Percentiles rank a stretch among this genome's conserved stretches.
Conservation (phyloP, 2,797 vertebrate species). For the Lophotriccus pileatus region DNA sequence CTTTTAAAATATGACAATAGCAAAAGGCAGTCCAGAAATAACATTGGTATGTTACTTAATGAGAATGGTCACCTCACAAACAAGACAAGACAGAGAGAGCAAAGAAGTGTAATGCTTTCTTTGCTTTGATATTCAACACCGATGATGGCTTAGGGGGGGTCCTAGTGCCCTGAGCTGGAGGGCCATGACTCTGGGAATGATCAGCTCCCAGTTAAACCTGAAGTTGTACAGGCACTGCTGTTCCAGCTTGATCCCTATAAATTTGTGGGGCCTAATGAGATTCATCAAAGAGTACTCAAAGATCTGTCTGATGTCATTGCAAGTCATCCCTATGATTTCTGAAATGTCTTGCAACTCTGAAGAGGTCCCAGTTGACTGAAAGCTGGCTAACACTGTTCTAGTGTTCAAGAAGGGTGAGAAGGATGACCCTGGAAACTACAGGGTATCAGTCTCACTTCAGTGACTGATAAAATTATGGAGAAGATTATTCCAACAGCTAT, state of each 20-base stretch:
- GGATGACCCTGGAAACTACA: background rate
- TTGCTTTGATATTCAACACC: background rate
- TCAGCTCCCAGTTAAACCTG: background rate
- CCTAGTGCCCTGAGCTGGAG: background rate
- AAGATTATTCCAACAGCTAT: background rate
- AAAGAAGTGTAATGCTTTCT: background rate
- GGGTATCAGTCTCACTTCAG: background rate
- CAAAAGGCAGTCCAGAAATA: background rate
- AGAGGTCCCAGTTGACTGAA: background rate
- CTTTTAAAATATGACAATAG: background rate
- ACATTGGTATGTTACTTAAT: background rate
- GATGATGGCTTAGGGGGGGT: background rate
- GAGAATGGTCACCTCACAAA: background rate
- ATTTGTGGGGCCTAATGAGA: background rate
- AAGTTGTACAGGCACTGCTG: background rate
- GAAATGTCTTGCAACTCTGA: background rate
- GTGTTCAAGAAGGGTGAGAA: accelerated
- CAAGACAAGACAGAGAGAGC: background rate
- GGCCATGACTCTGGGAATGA: background rate
- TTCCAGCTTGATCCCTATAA: background rate
- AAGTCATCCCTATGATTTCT: background rate
- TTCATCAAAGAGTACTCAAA: background rate
- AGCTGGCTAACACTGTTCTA: accelerated
- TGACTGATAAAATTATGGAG: background rate
- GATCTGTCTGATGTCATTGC: background rate